Conservation (phyloP, 2,113 vertebrate genomes). For the Danio rerio region GRCz12tu NC_133195.1:10120001-10120500, state of each 20-base stretch:
- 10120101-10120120: constrained; percentile 10
- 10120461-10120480: too few relatives aligned
- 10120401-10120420: too few relatives aligned
- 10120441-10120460: too few relatives aligned
- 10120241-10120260: neutral
- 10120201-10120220: neutral
- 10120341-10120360: too few relatives aligned
- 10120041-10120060: constrained; percentile 5
- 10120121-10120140: neutral
- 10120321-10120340: neutral
- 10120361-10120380: too few relatives aligned
- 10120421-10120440: too few relatives aligned
- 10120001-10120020: constrained; percentile 24
- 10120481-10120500: too few relatives aligned
- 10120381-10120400: too few relatives aligned
- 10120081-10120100: constrained; percentile 7
- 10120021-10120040: constrained; percentile 27
- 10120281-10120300: neutral
- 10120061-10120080: constrained; percentile 31
- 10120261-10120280: neutral
- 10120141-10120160: neutral
- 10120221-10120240: neutral
- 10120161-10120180: neutral
- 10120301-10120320: neutral
- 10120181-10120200: neutral